A percentile compares a stretch with the other conserved stretches of the same genome.
phyloP scores from a whole-genome alignment of 1,140 invertebrate genomes.

The Drosophila sturtevanti region DNA sequence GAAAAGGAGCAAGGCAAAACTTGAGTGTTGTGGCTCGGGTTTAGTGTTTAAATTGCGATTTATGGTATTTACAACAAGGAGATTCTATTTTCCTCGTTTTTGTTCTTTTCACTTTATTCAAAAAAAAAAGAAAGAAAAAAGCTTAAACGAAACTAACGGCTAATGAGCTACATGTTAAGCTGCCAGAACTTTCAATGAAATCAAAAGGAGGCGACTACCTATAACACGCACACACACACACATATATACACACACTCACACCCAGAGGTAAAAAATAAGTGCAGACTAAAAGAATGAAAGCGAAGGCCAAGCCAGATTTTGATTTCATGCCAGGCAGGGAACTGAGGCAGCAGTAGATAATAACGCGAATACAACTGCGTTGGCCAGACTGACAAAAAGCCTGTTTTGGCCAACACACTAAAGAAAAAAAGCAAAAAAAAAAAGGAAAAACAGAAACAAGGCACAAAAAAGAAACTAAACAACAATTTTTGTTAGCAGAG shows the following conservation, averaged over 20 bases:
- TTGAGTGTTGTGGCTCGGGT: conserved; percentile 19
- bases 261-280: background rate
- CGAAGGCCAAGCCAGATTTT: conserved; percentile 46
- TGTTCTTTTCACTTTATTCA: no score
- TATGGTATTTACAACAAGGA: conserved; percentile 52
- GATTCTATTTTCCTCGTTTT: background rate
- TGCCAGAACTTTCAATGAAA: conserved; percentile 61
- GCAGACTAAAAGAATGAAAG: conserved; percentile 26
- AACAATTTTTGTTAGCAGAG: conserved; percentile 39
- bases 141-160: conserved; percentile 62
- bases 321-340: conserved; percentile 25
- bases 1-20: conserved; percentile 21
- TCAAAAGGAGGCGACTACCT: conserved; percentile 36
- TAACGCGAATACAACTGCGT: background rate
- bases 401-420: conserved; percentile 35
- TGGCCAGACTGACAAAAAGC: conserved; percentile 23
- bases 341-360: background rate
- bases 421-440: conserved; percentile 1
- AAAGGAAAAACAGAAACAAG: conserved; percentile 21
- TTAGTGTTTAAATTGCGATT: conserved; percentile 69
- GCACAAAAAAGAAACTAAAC: background rate
- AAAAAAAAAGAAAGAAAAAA: no score
- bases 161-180: conserved; percentile 64
- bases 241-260: background rate
- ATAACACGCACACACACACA: background rate